Conservation (phyloP, 53 echinoderm and acorn worm species). For the Henricia sp. region DNA sequence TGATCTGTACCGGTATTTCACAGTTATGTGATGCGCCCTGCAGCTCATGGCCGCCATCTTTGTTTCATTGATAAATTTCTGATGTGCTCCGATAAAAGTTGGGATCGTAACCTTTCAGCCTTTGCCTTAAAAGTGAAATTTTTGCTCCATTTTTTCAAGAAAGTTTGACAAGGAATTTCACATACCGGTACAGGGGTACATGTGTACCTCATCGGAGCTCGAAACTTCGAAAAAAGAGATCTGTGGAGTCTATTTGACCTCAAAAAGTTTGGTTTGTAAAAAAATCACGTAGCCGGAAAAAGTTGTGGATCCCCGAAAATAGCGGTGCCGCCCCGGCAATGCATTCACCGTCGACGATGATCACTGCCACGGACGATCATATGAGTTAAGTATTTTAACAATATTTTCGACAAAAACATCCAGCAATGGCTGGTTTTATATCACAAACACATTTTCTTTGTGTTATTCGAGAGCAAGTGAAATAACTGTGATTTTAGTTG, state of each 20-base stretch:
- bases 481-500: neutral
- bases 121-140: conserved; percentile 3
- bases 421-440: neutral
- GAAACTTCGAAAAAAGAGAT: neutral
- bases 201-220: neutral
- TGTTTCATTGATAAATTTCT: neutral
- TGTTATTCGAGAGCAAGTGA: conserved; percentile 8
- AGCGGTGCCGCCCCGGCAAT: neutral
- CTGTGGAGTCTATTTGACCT: neutral
- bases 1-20: neutral
- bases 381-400: conserved; percentile 5
- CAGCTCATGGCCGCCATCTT: neutral
- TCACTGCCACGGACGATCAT: neutral
- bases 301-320: neutral
- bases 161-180: conserved; percentile 7
- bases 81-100: neutral
- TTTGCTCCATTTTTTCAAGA: conserved; percentile 2
- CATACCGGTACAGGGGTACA: no score
- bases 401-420: conserved; percentile 4
- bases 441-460: neutral
- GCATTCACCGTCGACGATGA: conserved; percentile 5
- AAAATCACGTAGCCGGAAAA: conserved; percentile 3
- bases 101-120: conserved; percentile 1
- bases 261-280: conserved; percentile 1
- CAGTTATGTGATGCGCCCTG: neutral